Evolutionary conservation across 2,797 vertebrate species (phyloP), one percentile per base, ranked within the genome.

Genomic region (Esox lucius): DNA sequence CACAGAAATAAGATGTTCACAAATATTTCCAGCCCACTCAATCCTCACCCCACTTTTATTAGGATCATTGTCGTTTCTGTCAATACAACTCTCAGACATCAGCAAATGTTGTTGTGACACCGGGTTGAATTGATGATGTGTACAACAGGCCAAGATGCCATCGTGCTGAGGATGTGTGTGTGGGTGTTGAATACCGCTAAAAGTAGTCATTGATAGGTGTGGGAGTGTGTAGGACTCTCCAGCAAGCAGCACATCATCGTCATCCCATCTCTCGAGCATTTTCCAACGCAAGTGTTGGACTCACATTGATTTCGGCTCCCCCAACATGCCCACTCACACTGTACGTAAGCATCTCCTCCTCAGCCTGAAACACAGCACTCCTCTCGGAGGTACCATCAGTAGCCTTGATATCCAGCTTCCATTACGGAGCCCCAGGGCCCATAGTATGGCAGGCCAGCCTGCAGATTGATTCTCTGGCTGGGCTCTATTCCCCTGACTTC

Each of bases 341-440:
- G 90, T 91, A 92, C 83, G 86, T 91, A 93, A 90, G 87, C 82
- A 70, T n/a, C 6, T 24, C 33, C 17, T 66, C 64, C 64, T 66
- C 64, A 66, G 64, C 16, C 19, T 17, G 33, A 46, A 68, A 68
- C 66, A 65, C 62, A 68, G 16, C 33, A 42, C 35, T 33, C 64
- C 2, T 66, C 31, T 66, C 31, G 33, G 64, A 33, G 31, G 66
- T 11, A 7, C 66, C 19, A 22, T 39, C 66, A 68, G 33, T 39
- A 39, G 66, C 66, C n/a, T 56, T 61, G 61, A 59, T 31, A 65
- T 1, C 28, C 62, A 31, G 26, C 24, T 22, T 7, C 26, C 28
- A 65, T 31, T 15, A 22, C 5, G 62, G 17, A 65, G 31, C 62
- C 62, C 62, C 17, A 9, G 26, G 62, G 26, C 13, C 7, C 28